These are phyloP conservation scores for Linurgus olivaceus DNA, from an alignment of 2,797 vertebrate species.

Conservation along the genomic window DNA sequence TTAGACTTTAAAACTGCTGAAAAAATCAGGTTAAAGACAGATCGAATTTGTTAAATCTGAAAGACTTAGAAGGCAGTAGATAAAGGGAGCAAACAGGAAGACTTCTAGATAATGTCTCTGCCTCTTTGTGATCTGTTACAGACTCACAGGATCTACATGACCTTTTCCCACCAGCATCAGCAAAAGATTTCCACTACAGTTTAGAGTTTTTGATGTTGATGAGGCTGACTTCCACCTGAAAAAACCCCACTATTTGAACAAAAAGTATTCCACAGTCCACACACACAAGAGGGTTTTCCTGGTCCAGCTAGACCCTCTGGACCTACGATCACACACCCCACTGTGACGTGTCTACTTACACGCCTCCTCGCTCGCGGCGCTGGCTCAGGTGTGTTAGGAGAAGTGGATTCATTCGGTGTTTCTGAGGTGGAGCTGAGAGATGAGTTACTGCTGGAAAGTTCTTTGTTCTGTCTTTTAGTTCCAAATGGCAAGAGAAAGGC, in stretches of 20 bases:
- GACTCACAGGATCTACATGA: background rate
- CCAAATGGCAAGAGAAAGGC: conserved; percentile 89
- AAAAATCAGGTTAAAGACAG: background rate
- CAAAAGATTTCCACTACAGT: background rate
- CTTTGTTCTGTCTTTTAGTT: conserved; percentile 86
- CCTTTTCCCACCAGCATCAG: background rate
- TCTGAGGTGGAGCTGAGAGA: conserved; percentile 97
- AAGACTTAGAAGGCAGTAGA: background rate
- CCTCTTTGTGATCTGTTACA: background rate
- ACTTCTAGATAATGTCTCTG: background rate
- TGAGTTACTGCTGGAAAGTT: conserved; percentile 98
- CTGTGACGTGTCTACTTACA: conserved; percentile 75
- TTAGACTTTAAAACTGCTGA: background rate
- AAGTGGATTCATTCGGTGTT: conserved; percentile 86
- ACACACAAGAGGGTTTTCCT: background rate
- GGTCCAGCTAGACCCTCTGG: background rate
- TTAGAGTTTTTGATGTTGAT: background rate
- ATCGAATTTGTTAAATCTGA: background rate
- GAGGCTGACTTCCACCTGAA: background rate
- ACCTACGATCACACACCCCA: background rate
- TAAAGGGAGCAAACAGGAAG: background rate
- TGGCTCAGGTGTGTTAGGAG: conserved; percentile 83
- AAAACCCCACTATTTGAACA: background rate
- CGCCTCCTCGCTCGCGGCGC: conserved; percentile 86
- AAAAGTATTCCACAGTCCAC: background rate